Conservation (phyloP, 2,113 vertebrate species). For the Calonectris borealis region DNA sequence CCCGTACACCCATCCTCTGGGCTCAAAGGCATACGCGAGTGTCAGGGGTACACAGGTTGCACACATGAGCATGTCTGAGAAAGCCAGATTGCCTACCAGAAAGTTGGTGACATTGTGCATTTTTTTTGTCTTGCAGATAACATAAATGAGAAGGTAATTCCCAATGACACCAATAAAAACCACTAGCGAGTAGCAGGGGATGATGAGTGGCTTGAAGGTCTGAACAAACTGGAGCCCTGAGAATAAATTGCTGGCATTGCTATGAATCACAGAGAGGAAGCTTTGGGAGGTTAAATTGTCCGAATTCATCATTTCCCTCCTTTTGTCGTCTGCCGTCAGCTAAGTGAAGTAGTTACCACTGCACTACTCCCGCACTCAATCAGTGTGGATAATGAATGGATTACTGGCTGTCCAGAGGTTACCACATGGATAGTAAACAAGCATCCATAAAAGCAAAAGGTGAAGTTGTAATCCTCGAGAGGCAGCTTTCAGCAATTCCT, state of each 20-base stretch:
- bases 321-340: conserved; percentile 1
- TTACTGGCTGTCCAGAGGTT: conserved; percentile 13
- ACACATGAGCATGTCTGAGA: conserved; percentile 86
- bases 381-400: conserved; percentile 22
- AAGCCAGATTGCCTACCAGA: conserved; percentile 86
- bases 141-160: conserved; percentile 83
- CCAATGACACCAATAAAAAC: conserved; percentile 80
- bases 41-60: conserved; percentile 81
- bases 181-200: conserved; percentile 79
- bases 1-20: conserved; percentile 78
- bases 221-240: conserved; percentile 82
- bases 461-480: conserved; percentile 13
- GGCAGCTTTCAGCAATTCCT: conserved; percentile 20
- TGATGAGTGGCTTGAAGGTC: conserved; percentile 82
- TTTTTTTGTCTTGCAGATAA: conserved; percentile 81
- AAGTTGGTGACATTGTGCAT: conserved; percentile 87
- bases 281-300: conserved; percentile 74
- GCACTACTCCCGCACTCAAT: neutral
- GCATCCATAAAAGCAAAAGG: conserved; percentile 31
- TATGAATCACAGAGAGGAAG: conserved; percentile 72
- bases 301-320: conserved; percentile 51
- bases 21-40: conserved; percentile 79
- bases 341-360: neutral
- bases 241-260: conserved; percentile 70
- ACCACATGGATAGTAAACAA: conserved; percentile 21